Evolutionary conservation across 2,797 vertebrate species (phyloP).

Genomic region (Babyrousa celebensis): DNA sequence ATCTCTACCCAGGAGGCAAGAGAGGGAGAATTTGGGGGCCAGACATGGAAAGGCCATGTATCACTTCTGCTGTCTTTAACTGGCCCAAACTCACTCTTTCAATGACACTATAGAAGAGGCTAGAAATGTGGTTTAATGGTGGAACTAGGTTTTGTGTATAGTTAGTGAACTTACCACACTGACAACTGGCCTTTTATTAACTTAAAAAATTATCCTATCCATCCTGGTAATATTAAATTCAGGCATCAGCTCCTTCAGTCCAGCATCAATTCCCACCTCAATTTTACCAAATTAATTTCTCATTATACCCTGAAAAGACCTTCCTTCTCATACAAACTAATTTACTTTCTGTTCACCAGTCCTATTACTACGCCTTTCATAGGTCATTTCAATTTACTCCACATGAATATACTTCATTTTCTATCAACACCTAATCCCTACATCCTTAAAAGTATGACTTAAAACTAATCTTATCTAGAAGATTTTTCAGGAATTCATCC

Average conservation of each 20-base stretch:
- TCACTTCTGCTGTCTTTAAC: not conserved
- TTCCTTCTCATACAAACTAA: conserved; percentile 33
- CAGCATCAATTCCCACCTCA: conserved; percentile 21
- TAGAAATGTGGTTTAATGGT: not conserved
- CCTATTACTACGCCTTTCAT: not conserved
- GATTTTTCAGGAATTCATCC: conserved; percentile 26
- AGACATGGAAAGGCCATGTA: not conserved
- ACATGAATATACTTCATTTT: not conserved
- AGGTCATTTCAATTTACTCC: conserved; percentile 42
- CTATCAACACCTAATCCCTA: not conserved
- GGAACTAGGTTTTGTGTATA: not conserved
- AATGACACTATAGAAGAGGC: not conserved
- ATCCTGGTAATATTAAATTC: not conserved
- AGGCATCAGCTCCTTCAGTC: not conserved
- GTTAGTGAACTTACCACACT: not conserved
- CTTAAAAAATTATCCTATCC: not conserved
- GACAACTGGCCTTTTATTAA: not conserved
- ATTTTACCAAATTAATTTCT: conserved; percentile 56
- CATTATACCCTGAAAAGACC: conserved; percentile 14
- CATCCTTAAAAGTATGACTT: not conserved
- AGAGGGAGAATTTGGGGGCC: not conserved
- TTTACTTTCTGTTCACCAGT: conserved; percentile 20
- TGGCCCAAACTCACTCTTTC: not conserved
- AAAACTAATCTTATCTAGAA: conserved; percentile 16
- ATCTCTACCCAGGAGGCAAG: not conserved